Base-by-base conservation (phyloP, 2,888 invertebrate species). In the Sminthurides aquaticus region DNA sequence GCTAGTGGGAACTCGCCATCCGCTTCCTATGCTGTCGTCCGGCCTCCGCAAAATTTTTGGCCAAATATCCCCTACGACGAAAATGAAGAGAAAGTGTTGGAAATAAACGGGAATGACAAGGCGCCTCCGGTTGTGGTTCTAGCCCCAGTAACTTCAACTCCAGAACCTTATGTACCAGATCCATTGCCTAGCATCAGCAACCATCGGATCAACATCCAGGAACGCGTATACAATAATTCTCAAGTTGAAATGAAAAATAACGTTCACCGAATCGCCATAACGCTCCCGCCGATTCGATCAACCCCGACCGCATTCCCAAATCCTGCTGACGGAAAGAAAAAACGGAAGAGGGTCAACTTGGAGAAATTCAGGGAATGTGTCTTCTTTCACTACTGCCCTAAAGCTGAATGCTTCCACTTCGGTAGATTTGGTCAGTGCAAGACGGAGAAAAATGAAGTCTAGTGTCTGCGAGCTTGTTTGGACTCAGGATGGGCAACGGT, bases 321-420 rank as follows among this genome's bases (percentile, higher is more conserved):
- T 2, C n/a, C 5, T 8, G 28, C 25, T n/a, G 26, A 20, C 22
- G 52, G 52, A 15, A 48, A 8, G 18, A 62, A 64, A 43, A 29
- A 58, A 3, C n/a, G 64, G 11, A 57, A 29, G 58, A 49, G 58
- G 20, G 64, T 64, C 18, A 26, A 58, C 29, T 22, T 64, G 18
- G 58, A 64, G 29, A 64, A 64, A 54, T 64, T 58, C 34, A 28
- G 58, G 24, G 64, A 64, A 25, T 64, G 58, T 34, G 52, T 64
- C 28, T 64, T 64, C 43, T 64, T 64, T 22, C 18, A 49, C 3
- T 18, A 52, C 34, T 64, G 64, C 25, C 25, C 49, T n/a, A 64
- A 64, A 49, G 5, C 58, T 1, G 49, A 58, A 52, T 64, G 64
- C 34, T 64, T 64, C 43, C 59, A 64, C 52, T 64, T 22, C 28